Evolutionary conservation across 2,797 vertebrate species (phyloP), one percentile per base, ranked within the genome.

Genomic region (Syncerus caffer): DNA sequence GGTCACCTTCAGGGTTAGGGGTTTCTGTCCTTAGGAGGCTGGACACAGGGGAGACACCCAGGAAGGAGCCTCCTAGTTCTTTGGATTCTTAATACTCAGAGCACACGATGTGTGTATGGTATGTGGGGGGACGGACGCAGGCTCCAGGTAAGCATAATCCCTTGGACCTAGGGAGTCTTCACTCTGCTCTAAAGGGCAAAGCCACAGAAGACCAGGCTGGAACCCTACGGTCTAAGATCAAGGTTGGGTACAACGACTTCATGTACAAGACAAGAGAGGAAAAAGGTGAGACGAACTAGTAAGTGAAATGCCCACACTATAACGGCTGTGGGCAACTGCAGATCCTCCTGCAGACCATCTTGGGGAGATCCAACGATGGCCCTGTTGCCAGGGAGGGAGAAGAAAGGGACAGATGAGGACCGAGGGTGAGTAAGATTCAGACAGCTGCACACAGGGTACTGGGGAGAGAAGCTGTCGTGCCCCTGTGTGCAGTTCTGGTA

Each of bases 401-500:
- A 6, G n/a, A 55, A 45, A 58, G 11, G 53, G 47, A 15, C 3
- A 47, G 23, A 27, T 1, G 7, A 0, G 21, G 67, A 31, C 16
- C 5, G 7, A 2, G 31, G 55, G 19, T 29, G 17, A 60, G 4
- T 23, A 51, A 62, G 60, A 53, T 5, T 27, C 42, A 34, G 23
- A 19, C 1, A 13, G 47, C 23, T 25, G 60, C 8, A 53, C 51
- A 1, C 47, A 45, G 7, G 1, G 8, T 3, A 34, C 53, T 3
- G 19, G n/a, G 84, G 62, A 85, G 76, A 17, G 31, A 21, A 13
- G 25, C 67, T 34, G 62, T 6, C 1, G 0, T 23, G 79, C 1
- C 31, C 3, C 2, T 2, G 0, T 8, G 12, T 1, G 6, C 2
- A 5, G 17, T 34, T 53, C 19, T 82, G 79, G 11, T 0, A 2